These are phyloP conservation scores for Labrus mixtus DNA, from an alignment of 2,113 vertebrate species.

Conservation along the genomic window DNA sequence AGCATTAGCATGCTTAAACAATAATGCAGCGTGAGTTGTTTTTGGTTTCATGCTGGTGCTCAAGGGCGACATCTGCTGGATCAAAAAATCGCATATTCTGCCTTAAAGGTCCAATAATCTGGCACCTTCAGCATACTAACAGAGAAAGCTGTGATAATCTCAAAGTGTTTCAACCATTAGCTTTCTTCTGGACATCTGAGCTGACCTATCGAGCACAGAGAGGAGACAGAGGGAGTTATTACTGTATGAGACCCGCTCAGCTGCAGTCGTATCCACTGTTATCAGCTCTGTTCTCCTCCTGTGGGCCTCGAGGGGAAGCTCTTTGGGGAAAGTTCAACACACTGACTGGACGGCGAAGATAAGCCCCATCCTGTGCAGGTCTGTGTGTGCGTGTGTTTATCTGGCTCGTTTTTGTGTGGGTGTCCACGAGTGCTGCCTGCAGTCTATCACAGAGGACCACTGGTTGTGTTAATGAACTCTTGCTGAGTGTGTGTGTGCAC, in stretches of 20 bases:
- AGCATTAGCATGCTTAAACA: too few species aligned
- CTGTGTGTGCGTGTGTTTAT: too few species aligned
- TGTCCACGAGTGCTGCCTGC: constrained; percentile 65
- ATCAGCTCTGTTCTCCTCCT: constrained; percentile 50
- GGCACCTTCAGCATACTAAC: constrained; percentile 20
- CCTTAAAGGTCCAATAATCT: constrained; percentile 12
- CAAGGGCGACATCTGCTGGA: too few species aligned
- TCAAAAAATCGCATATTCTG: too few species aligned
- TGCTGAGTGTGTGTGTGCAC: constrained; percentile 40
- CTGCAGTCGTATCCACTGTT: constrained; percentile 52
- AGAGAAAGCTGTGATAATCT: constrained; percentile 40
- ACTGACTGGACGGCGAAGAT: constrained; percentile 59
- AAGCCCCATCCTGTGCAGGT: constrained; percentile 52
- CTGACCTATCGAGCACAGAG: constrained; percentile 61
- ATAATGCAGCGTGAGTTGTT: too few species aligned
- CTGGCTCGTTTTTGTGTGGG: constrained; percentile 57
- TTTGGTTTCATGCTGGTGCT: too few species aligned
- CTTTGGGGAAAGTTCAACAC: constrained; percentile 57
- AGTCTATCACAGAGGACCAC: constrained; percentile 66
- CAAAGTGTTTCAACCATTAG: constrained; percentile 26
- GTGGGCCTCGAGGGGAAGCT: constrained; percentile 52
- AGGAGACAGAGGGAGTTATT: constrained; percentile 48
- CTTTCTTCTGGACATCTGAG: constrained; percentile 52
- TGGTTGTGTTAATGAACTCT: constrained; percentile 72
- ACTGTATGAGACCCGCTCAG: constrained; percentile 55